Percentiles rank a stretch among this genome's conserved stretches.
These are phyloP conservation scores for Melanotaenia trifasciata DNA, from an alignment of 2,797 vertebrate genomes.

Conservation along the genomic window DNA sequence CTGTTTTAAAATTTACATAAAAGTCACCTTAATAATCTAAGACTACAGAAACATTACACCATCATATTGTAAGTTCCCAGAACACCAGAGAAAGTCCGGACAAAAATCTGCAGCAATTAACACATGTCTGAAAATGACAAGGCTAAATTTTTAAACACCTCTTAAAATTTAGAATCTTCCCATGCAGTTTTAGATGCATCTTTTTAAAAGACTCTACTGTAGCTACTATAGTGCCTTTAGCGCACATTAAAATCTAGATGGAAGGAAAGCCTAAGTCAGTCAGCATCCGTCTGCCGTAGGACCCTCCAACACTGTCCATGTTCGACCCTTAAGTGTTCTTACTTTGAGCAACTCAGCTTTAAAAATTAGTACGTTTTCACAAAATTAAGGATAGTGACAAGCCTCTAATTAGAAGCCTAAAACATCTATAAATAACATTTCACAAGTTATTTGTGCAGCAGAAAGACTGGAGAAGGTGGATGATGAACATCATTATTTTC, in stretches of 20 bases:
- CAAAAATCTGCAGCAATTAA: constrained; percentile 13
- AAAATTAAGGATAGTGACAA: constrained; percentile 16
- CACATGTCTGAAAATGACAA: constrained; percentile 9
- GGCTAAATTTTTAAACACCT: neutral
- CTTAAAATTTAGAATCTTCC: constrained; percentile 12
- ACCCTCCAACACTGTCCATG: constrained; percentile 1
- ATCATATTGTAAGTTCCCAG: constrained; percentile 15
- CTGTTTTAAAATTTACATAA: constrained; percentile 8
- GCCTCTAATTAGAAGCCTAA: constrained; percentile 19
- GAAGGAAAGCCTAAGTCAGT: constrained; percentile 10
- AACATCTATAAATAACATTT: constrained; percentile 17
- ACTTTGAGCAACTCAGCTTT: constrained; percentile 5
- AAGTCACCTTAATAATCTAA: constrained; percentile 28
- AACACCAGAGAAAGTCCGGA: constrained; percentile 17
- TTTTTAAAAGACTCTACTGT: constrained; percentile 26
- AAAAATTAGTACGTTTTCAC: constrained; percentile 30
- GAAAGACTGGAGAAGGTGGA: constrained; percentile 27
- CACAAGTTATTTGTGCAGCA: constrained; percentile 31
- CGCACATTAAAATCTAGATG: constrained; percentile 16
- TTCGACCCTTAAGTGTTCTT: constrained; percentile 2
- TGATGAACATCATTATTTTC: constrained; percentile 10
- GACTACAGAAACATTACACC: constrained; percentile 36
- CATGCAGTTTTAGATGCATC: constrained; percentile 24
- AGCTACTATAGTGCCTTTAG: constrained; percentile 25
- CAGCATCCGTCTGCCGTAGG: constrained; percentile 2